Conservation (phyloP, 2,113 vertebrate species). For the Tachuris rubrigastra region DNA sequence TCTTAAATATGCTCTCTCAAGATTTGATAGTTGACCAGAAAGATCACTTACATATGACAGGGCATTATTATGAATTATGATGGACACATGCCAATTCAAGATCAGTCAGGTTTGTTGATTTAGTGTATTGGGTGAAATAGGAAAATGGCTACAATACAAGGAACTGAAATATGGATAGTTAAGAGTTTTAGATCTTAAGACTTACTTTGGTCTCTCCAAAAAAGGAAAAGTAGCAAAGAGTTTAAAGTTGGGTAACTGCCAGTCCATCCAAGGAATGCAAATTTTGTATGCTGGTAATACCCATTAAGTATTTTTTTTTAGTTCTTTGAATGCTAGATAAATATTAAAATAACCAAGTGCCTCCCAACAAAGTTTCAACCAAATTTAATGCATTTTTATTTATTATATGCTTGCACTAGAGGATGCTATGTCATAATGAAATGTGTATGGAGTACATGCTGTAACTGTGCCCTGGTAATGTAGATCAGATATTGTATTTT, state of each 20-base stretch:
- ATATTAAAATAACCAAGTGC: background rate
- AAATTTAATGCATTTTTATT: background rate
- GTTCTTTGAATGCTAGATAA: slow-evolving; percentile 8
- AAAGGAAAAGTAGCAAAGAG: slow-evolving; percentile 35
- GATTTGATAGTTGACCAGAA: background rate
- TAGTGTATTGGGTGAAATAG: background rate
- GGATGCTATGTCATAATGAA: background rate
- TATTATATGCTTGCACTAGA: background rate
- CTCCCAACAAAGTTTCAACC: background rate
- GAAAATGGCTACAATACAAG: background rate
- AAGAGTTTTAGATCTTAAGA: background rate
- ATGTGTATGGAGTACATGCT: background rate
- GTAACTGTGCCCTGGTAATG: background rate
- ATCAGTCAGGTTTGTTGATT: background rate
- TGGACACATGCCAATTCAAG: background rate
- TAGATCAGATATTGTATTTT: background rate
- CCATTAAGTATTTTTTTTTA: background rate
- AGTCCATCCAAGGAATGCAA: background rate
- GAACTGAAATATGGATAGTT: background rate
- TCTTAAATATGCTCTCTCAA: background rate
- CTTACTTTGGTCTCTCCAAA: background rate
- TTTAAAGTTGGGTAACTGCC: slow-evolving; percentile 2
- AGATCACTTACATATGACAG: background rate
- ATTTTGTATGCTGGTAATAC: background rate
- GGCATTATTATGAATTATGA: fast-evolving